Conservation (phyloP, 2,113 vertebrate species). For the Oriolus oriolus region DNA sequence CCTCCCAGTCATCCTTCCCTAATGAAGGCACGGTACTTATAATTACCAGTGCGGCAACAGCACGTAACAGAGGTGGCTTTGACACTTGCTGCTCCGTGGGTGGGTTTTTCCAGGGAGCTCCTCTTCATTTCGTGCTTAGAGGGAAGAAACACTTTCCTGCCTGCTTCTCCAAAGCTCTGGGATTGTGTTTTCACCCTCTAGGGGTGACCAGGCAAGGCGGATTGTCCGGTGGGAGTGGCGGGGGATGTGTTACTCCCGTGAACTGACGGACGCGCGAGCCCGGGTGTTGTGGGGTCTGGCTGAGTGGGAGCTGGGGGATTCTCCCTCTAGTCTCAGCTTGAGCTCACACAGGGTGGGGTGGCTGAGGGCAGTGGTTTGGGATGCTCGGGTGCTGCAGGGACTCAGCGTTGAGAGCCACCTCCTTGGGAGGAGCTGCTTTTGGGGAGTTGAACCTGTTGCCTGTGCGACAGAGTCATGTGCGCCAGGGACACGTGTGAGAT, state of each 20-base stretch:
- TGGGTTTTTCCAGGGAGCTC: slow-evolving; percentile 29
- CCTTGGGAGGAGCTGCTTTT: background rate
- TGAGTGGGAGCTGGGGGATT: background rate
- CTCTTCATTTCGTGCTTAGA: background rate
- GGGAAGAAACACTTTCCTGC: background rate
- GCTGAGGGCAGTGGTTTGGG: background rate
- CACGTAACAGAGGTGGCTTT: slow-evolving; percentile 29
- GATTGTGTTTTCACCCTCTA: background rate
- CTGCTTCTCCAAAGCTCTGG: background rate
- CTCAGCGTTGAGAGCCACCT: rapidly evolving
- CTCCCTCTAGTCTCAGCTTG: background rate
- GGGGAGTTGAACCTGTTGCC: background rate
- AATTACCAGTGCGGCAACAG: slow-evolving; percentile 16
- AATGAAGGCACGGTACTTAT: slow-evolving; percentile 17
- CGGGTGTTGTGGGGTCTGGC: background rate
- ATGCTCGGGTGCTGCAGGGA: background rate
- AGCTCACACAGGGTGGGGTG: rapidly evolving
- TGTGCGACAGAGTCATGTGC: background rate
- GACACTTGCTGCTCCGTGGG: slow-evolving; percentile 39
- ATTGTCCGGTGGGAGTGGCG: background rate
- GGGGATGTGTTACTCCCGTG: background rate
- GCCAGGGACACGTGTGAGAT: background rate
- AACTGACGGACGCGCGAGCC: rapidly evolving
- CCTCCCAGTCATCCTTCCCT: slow-evolving; percentile 12
- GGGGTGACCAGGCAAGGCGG: background rate